Conservation (phyloP, 2,797 vertebrate genomes). For the Paguma larvata region DNA sequence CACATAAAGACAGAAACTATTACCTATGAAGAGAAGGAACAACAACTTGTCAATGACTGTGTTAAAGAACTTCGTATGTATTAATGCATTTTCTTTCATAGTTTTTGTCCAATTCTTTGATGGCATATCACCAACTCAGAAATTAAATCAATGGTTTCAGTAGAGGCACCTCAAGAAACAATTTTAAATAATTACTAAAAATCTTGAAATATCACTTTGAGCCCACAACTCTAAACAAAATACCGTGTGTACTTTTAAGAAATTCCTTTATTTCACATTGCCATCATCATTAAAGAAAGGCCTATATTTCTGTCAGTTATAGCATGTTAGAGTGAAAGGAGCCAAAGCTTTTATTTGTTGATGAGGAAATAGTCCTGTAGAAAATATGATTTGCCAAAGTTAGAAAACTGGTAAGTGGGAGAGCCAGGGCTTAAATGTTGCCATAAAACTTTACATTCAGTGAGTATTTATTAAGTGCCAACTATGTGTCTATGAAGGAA, state of each 20-base stretch:
- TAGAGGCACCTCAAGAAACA: constrained; percentile 55
- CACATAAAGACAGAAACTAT: constrained; percentile 97
- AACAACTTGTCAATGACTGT: constrained; percentile 97
- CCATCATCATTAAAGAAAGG: constrained; percentile 27
- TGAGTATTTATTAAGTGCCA: background rate
- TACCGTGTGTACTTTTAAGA: constrained; percentile 49
- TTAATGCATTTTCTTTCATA: background rate
- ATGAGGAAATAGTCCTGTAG: background rate
- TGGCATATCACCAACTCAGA: background rate
- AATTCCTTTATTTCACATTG: constrained; percentile 38
- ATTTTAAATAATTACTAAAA: constrained; percentile 49
- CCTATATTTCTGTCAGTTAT: background rate
- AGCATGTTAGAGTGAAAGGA: constrained; percentile 21
- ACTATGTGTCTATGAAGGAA: background rate
- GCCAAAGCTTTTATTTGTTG: background rate
- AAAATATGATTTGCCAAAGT: background rate
- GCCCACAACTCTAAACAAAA: constrained; percentile 41
- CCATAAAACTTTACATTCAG: background rate
- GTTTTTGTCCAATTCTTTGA: background rate
- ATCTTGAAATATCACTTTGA: constrained; percentile 47
- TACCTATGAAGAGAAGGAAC: constrained; percentile 97
- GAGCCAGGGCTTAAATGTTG: background rate
- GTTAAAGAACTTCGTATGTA: constrained; percentile 98
- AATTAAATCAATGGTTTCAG: background rate
- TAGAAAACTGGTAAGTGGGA: background rate